Conservation (phyloP, 1,140 invertebrate species). For the Panagrolaimus sp. region DNA sequence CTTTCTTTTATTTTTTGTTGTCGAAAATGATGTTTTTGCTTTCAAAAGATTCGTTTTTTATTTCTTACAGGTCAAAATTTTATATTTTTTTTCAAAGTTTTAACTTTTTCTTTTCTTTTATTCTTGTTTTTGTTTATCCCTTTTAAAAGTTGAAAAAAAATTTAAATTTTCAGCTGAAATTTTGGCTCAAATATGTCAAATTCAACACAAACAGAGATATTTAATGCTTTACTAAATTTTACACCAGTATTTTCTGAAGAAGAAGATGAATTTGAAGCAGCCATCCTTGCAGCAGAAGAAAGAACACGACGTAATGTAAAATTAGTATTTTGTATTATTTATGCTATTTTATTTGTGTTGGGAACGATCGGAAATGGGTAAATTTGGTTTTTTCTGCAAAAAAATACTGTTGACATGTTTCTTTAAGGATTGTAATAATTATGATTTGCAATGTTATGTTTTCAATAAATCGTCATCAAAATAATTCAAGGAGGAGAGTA, state of each 20-base stretch:
- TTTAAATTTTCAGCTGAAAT: too few relatives aligned
- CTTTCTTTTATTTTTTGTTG: not conserved
- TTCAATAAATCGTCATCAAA: slow-evolving; percentile 24
- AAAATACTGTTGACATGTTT: slow-evolving; percentile 1
- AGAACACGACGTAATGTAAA: slow-evolving; percentile 33
- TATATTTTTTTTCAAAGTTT: too few relatives aligned
- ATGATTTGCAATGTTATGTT: slow-evolving; percentile 40
- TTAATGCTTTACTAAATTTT: too few relatives aligned
- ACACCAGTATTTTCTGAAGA: too few relatives aligned
- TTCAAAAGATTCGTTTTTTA: not conserved
- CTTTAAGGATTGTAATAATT: slow-evolving; percentile 38
- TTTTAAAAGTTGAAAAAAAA: too few relatives aligned
- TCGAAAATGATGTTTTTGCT: not conserved
- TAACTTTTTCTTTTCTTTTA: too few relatives aligned
- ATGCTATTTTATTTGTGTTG: slow-evolving; percentile 35
- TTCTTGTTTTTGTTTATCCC: too few relatives aligned
- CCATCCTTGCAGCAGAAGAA: slow-evolving; percentile 23
- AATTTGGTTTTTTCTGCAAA: not conserved
- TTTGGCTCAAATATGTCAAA: too few relatives aligned
- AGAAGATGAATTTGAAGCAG: too few relatives aligned
- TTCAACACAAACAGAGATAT: too few relatives aligned
- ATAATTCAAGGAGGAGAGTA: slow-evolving; percentile 20
- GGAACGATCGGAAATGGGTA: slow-evolving; percentile 45
- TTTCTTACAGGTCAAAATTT: not conserved
- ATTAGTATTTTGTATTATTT: slow-evolving; percentile 36